Percentiles rank a stretch among this genome's conserved stretches.
These are phyloP conservation scores for Umimayanthus chanpuru DNA, from an alignment of 92 coral and sea anemone genomes.

Conservation along the genomic window DNA sequence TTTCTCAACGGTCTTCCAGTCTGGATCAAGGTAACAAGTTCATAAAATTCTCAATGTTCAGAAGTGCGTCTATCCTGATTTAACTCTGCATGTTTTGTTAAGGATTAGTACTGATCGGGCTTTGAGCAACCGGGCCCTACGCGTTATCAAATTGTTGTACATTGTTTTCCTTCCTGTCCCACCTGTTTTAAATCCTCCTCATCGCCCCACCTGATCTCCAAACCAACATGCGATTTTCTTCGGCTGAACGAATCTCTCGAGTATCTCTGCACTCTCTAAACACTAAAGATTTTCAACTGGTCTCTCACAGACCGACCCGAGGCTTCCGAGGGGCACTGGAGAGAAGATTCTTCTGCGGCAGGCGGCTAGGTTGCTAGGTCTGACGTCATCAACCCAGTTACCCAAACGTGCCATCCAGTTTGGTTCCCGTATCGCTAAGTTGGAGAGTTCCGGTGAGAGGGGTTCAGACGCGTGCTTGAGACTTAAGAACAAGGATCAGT, in stretches of 20 bases:
- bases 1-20: conserved; percentile 87
- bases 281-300: neutral
- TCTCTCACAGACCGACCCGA: conserved; percentile 80
- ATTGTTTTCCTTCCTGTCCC: too few relatives aligned
- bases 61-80: too few relatives aligned
- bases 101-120: too few relatives aligned
- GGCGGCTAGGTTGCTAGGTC: conserved; percentile 86
- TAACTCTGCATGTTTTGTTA: too few relatives aligned
- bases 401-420: conserved; percentile 99
- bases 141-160: too few relatives aligned
- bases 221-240: too few relatives aligned
- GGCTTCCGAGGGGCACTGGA: conserved; percentile 90
- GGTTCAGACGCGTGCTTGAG: too few relatives aligned
- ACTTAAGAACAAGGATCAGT: conserved; percentile 35
- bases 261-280: neutral
- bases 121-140: too few relatives aligned
- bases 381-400: conserved; percentile 85
- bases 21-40: conserved; percentile 81
- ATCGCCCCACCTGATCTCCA: too few relatives aligned
- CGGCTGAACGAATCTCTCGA: too few relatives aligned
- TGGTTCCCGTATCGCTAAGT: conserved; percentile 97
- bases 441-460: conserved; percentile 85
- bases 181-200: too few relatives aligned
- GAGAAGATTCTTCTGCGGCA: conserved; percentile 91
- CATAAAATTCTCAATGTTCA: neutral